phyloP scores from a whole-genome alignment of 1,140 invertebrate species.

The Sitodiplosis mosellana region DNA sequence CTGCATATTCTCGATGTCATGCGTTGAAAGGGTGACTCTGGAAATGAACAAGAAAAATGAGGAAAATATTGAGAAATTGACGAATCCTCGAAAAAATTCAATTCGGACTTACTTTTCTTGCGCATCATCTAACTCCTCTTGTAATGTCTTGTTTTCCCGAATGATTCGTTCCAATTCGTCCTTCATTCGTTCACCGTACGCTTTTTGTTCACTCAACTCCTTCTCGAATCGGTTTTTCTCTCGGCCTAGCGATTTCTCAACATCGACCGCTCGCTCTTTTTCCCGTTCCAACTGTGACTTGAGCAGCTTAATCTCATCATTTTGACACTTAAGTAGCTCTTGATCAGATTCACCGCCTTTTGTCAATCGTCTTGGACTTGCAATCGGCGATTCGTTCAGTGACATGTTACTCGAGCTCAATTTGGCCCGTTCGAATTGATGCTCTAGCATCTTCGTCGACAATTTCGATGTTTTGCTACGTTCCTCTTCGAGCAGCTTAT shows the following conservation, averaged over 20 bases:
- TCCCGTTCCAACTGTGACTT: slow-evolving; percentile 30
- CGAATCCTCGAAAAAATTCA: not conserved
- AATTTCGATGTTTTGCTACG: slow-evolving; percentile 32
- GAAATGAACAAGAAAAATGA: no score
- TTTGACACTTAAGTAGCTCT: slow-evolving; percentile 26
- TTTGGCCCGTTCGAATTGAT: slow-evolving; percentile 15
- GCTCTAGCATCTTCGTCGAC: slow-evolving; percentile 19
- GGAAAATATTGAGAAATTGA: not conserved
- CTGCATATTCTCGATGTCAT: slow-evolving; percentile 21
- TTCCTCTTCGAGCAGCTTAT: slow-evolving; percentile 34
- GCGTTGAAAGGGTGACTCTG: slow-evolving; percentile 16
- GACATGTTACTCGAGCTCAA: slow-evolving; percentile 15
- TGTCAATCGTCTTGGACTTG: slow-evolving; percentile 18
- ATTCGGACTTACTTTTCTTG: slow-evolving; percentile 10
- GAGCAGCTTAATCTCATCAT: slow-evolving; percentile 29
- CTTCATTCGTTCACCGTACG: slow-evolving; percentile 32
- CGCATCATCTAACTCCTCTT: slow-evolving; percentile 18
- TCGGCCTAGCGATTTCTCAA: slow-evolving; percentile 25
- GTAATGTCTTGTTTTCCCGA: slow-evolving; percentile 17
- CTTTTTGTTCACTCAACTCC: slow-evolving; percentile 31
- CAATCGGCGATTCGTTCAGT: slow-evolving; percentile 16
- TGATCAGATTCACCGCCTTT: slow-evolving; percentile 20
- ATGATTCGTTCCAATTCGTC: slow-evolving; percentile 20
- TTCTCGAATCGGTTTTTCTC: slow-evolving; percentile 29
- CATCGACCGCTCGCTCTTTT: slow-evolving; percentile 24